Conservation (phyloP, 2,888 invertebrate genomes). For the Trilocha varians region DNA sequence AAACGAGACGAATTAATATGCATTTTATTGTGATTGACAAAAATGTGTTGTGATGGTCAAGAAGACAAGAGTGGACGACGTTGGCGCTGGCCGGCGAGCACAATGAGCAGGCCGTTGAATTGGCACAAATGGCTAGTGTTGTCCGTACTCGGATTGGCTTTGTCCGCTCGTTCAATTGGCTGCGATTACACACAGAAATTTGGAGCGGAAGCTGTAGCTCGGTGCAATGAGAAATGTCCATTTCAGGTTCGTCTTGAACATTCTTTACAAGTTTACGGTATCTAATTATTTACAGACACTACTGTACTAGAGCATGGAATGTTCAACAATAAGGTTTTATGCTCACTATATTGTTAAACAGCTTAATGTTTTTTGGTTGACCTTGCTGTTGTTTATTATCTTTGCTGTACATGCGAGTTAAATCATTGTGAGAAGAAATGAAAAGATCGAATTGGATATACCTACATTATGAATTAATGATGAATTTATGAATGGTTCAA, state of each 20-base stretch:
- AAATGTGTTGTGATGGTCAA: conserved; percentile 36
- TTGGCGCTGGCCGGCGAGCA: conserved; percentile 36
- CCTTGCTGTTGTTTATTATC: neutral
- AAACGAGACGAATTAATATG: too few relatives aligned
- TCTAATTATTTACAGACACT: neutral
- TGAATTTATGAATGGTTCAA: too few relatives aligned
- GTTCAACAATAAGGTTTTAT: neutral
- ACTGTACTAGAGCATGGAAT: neutral
- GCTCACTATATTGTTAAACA: neutral
- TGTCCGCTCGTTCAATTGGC: conserved; percentile 70
- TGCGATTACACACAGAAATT: conserved; percentile 72
- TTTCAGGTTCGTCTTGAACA: conserved; percentile 56
- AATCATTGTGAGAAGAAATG: too few relatives aligned
- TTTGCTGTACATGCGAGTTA: too few relatives aligned
- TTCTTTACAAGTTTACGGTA: neutral
- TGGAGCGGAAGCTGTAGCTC: conserved; percentile 68
- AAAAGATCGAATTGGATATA: too few relatives aligned
- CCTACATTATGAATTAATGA: too few relatives aligned
- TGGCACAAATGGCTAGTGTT: conserved; percentile 71
- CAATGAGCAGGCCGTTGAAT: conserved; percentile 66
- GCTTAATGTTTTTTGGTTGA: neutral
- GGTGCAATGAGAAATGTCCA: conserved; percentile 69
- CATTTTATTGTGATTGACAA: neutral
- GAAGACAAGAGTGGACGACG: conserved; percentile 35
- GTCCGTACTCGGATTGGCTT: conserved; percentile 70